Evolutionary conservation across 2,113 vertebrate genomes (phyloP).

Genomic region (Cervus canadensis): DNA sequence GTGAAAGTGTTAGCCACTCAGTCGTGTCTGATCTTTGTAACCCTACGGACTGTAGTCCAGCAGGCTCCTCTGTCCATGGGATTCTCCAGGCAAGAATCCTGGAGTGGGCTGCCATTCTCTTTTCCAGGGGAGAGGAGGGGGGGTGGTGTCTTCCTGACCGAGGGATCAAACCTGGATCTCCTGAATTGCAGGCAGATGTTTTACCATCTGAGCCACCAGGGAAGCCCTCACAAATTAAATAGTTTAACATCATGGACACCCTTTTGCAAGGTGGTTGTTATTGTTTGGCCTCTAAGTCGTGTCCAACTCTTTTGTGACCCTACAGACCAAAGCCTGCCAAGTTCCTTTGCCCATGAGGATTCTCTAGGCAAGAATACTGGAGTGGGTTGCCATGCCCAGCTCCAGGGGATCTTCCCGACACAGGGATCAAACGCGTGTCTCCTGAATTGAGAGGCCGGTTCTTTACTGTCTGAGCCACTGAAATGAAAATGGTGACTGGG

Average conservation of each 20-base stretch:
- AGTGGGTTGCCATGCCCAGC: background rate
- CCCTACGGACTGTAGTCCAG: fast-evolving
- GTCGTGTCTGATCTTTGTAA: background rate
- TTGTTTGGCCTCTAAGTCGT: background rate
- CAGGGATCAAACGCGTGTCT: background rate
- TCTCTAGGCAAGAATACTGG: background rate
- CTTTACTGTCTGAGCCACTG: background rate
- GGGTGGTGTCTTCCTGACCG: background rate
- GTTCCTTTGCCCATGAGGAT: background rate
- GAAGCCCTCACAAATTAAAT: background rate
- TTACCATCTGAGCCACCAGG: background rate
- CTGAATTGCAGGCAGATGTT: background rate
- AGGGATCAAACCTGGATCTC: background rate
- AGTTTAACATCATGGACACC: background rate
- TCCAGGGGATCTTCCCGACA: background rate
- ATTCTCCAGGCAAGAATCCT: background rate
- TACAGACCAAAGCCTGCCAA: background rate
- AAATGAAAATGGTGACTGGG: background rate
- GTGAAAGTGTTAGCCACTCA: background rate
- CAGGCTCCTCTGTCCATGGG: background rate
- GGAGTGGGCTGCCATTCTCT: background rate
- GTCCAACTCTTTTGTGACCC: background rate
- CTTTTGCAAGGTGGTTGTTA: background rate
- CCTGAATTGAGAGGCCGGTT: background rate
- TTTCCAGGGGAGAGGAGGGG: background rate